Base-by-base conservation (phyloP, 2,888 invertebrate species). In the Buathra laborator region DNA sequence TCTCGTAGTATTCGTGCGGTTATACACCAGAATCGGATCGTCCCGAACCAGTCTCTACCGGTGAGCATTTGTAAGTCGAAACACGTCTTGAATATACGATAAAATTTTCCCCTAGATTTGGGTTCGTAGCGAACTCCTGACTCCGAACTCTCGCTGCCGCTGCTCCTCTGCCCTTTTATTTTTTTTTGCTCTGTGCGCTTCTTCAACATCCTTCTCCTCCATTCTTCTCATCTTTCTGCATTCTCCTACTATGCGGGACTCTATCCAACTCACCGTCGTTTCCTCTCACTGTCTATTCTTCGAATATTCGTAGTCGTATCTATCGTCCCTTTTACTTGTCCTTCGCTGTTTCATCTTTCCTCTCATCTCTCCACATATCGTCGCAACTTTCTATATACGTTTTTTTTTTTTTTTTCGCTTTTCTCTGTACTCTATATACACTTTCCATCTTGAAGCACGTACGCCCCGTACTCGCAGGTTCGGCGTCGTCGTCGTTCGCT, bases 81-180 rank as follows among this genome's bases (percentile, higher is more conserved):
- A 91, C 93, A 92, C 92, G 92, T 92, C 89, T 89, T 89, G 92
- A 92, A 93, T 93, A 93, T 91, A 92, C 90, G 91, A 93, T 92
- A 90, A 92, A 92, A 93, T 91, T 92, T 92, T 91, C 91, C 91
- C 89, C 90, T 91, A 92, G 88, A 89, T 89, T 89, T 89, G 85
- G 87, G 83, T 81, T 88, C 87, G 86, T 88, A 84, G 84, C 78
- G 80, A 81, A 86, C 83, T 80, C 80, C 59, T 75, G 80, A 75
- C 67, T 80, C 68, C 56, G 44, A 78, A 74, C 74, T 46, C 74
- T 78, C 59, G 70, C 64, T 68, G 43, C 70, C 70, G 16, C 59
- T 74, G 70, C 37, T 43, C 10, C 68, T 81, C 59, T 46, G 48
- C 76, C 29, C 59, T 29, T 64, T 56, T 78, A 43, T 74, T n/a